A percentile compares a stretch with the other conserved stretches of the same genome.
These are phyloP conservation scores for Agrochola lychnidis DNA, from an alignment of 2,888 invertebrate species.

Conservation along the genomic window DNA sequence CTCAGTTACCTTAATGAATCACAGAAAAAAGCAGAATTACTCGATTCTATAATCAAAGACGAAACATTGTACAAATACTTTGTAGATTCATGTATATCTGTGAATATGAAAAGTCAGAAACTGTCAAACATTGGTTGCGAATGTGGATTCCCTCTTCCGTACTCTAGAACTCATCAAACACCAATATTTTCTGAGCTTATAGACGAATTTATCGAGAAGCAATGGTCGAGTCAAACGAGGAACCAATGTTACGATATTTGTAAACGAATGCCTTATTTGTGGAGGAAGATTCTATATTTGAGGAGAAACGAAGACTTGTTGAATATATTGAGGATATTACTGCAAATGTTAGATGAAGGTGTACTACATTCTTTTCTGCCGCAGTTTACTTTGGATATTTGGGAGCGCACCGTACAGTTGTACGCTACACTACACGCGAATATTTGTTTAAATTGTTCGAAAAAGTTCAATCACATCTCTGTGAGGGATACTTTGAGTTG, in stretches of 20 bases:
- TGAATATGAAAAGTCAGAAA: constrained; percentile 86
- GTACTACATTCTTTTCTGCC: constrained; percentile 89
- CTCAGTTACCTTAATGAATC: constrained; percentile 82
- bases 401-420: constrained; percentile 90
- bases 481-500: constrained; percentile 90
- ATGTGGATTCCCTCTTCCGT: constrained; percentile 91
- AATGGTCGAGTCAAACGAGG: constrained; percentile 83
- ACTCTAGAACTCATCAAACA: constrained; percentile 80
- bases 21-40: constrained; percentile 72
- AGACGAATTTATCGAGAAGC: constrained; percentile 89
- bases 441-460: constrained; percentile 92
- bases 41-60: constrained; percentile 82
- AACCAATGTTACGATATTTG: constrained; percentile 89
- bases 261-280: constrained; percentile 91
- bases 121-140: constrained; percentile 87
- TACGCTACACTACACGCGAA: constrained; percentile 90
- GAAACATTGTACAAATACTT: constrained; percentile 88
- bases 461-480: constrained; percentile 83
- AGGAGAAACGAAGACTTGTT: constrained; percentile 87
- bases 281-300: constrained; percentile 90
- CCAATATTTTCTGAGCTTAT: constrained; percentile 90
- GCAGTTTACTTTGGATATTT: constrained; percentile 90
- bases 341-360: constrained; percentile 91
- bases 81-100: constrained; percentile 90
- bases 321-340: constrained; percentile 89